phyloP scores from a whole-genome alignment of 2,888 invertebrate species.

The Ormia ochracea region DNA sequence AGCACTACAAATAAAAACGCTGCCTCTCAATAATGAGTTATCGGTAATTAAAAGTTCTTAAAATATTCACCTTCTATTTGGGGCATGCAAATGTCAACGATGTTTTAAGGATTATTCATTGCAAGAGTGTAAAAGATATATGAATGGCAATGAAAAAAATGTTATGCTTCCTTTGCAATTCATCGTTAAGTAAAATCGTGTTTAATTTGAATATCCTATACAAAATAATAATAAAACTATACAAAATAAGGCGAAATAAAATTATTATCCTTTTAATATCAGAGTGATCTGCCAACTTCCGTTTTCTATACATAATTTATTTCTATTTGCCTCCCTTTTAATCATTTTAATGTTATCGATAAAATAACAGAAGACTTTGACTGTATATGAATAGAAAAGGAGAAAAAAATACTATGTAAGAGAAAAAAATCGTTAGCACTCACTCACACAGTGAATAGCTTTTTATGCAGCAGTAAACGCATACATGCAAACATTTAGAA shows the following conservation, averaged over 20 bases:
- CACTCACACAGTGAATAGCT: background rate
- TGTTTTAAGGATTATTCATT: no score
- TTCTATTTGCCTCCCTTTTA: conserved; percentile 8
- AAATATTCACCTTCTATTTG: no score
- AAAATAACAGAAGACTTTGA: conserved; percentile 32
- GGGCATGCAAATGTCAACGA: no score
- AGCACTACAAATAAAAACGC: no score
- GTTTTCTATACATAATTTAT: background rate
- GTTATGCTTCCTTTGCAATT: no score
- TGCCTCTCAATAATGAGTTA: no score
- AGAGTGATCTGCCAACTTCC: conserved; percentile 34
- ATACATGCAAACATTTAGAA: conserved; percentile 34
- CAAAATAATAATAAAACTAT: background rate
- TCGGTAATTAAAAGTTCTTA: no score
- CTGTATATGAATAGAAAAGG: conserved; percentile 11
- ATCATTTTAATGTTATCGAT: conserved; percentile 40
- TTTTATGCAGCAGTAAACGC: background rate
- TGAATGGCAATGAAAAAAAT: no score
- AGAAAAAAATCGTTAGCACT: conserved; percentile 25
- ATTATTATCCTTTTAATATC: conserved; percentile 22
- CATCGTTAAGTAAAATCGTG: background rate
- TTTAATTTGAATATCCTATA: background rate
- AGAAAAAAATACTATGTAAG: conserved; percentile 6
- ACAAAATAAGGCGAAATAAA: background rate
- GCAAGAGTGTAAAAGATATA: no score